Base-by-base conservation (phyloP, 2,888 invertebrate species). In the Drosophila sordidula region DNA sequence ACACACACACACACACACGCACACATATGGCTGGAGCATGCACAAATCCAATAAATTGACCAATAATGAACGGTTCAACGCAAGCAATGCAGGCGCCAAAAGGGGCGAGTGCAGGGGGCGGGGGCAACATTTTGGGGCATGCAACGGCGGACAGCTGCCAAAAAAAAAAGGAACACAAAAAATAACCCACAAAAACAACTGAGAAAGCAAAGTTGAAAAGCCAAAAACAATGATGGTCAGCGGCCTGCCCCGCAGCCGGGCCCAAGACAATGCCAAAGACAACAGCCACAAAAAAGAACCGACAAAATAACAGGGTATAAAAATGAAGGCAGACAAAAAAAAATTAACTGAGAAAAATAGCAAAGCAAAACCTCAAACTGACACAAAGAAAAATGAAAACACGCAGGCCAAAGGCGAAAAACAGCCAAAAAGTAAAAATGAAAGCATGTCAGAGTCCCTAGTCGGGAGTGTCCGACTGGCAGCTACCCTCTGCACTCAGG, bases 21-120 rank as follows among this genome's bases (percentile, higher is more conserved):
- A 58, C 32, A 63, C 29, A 32, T 9, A 26, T 46, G 63, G 57
- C 56, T 70, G 72, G 51, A 65, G 74, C 81, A 78, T 82, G 84
- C 78, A 76, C 81, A 87, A 80, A 87, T 86, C 89, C 90, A 90
- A 90, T 90, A 90, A 90, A 90, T 89, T 90, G 89, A 87, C 84
- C 90, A 90, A 87, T 84, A 82, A 87, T 87, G 87, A 87, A 87
- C 86, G 87, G 75, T 85, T 80, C 72, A 78, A 79, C 75, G 69
- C 85, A 85, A 63, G 61, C 70, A 49, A 66, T 68, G 65, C 58
- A 47, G 49, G 34, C 22, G 16, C 22, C 14, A 18, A 44, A 16
- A 11, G 38, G 3, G 26, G 41, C 32, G 44, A 14, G 14, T 38
- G 22, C 6, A 9, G 16, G 11, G 11, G 4, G 32, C 38, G 4